Conservation (phyloP, 2,113 vertebrate genomes). For the Mohoua ochrocephala region DNA sequence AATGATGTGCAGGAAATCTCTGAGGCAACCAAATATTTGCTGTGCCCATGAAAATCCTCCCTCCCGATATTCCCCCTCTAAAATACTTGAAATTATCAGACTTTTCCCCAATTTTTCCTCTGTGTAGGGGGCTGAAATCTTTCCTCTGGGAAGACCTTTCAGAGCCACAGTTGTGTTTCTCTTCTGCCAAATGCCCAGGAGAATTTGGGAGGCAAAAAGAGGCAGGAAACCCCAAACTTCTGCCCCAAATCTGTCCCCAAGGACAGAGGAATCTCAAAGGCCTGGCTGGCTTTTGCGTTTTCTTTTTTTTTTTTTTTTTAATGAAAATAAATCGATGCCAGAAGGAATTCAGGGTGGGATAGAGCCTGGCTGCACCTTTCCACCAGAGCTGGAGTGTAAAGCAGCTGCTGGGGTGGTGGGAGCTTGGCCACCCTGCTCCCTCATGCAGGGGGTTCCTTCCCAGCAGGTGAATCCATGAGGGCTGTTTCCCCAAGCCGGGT, state of each 20-base stretch:
- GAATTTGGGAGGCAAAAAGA: not conserved
- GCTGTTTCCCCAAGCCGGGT: fast-evolving
- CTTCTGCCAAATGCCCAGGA: not conserved
- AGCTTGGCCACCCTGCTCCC: not conserved
- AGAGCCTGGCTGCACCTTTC: not conserved
- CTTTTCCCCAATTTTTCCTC: not conserved
- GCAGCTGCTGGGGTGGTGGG: too few species aligned
- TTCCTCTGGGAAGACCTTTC: not conserved
- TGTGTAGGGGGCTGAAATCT: not conserved
- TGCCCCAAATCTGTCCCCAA: not conserved
- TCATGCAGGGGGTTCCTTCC: not conserved
- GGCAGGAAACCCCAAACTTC: not conserved
- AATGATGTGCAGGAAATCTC: not conserved
- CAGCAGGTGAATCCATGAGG: not conserved
- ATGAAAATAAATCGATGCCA: not conserved
- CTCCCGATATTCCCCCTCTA: not conserved
- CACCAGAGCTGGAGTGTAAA: not conserved
- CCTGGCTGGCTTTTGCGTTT: not conserved
- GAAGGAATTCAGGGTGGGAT: fast-evolving
- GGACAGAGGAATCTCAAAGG: not conserved
- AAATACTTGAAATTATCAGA: not conserved
- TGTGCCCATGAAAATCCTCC: not conserved
- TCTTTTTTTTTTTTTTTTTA: fast-evolving
- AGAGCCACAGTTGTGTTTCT: not conserved
- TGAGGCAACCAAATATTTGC: constrained; percentile 4